Conservation (phyloP, 1,140 invertebrate species). For the Bombus sylvicola region DNA sequence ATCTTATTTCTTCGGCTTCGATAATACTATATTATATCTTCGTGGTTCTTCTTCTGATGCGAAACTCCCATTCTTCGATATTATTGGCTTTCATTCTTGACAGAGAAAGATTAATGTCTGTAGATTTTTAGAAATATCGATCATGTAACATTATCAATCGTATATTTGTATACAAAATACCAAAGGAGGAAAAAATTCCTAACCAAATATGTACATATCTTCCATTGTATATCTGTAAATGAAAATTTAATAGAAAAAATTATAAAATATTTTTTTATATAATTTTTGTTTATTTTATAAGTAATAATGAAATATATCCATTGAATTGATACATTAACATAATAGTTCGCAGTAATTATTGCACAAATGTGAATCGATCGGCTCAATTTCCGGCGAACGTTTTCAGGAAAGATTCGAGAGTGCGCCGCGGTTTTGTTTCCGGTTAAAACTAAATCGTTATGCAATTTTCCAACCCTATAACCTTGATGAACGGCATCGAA, state of each 20-base stretch:
- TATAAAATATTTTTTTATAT: not conserved
- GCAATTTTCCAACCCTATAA: conserved; percentile 32
- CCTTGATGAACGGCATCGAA: conserved; percentile 30
- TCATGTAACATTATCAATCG: too few species aligned
- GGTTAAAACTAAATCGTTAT: conserved; percentile 10
- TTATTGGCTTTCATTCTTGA: conserved; percentile 12
- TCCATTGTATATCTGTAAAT: not conserved
- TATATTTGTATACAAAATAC: not conserved
- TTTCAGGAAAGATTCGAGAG: conserved; percentile 1
- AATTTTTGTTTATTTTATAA: not conserved
- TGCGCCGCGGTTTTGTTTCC: not conserved
- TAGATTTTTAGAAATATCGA: not conserved
- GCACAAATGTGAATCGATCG: not conserved
- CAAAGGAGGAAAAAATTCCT: not conserved
- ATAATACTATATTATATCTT: conserved; percentile 17
- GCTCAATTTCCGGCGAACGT: conserved; percentile 20
- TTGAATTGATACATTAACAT: conserved; percentile 19
- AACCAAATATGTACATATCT: not conserved
- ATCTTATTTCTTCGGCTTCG: conserved; percentile 23
- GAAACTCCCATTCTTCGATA: conserved; percentile 2
- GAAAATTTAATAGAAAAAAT: not conserved
- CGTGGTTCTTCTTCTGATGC: conserved; percentile 12
- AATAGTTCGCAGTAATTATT: conserved; percentile 4
- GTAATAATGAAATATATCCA: not conserved
- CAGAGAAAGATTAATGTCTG: not conserved